These are phyloP conservation scores for Clarias pachynema DNA, from an alignment of 2,797 vertebrate species.

Conservation along the genomic window DNA sequence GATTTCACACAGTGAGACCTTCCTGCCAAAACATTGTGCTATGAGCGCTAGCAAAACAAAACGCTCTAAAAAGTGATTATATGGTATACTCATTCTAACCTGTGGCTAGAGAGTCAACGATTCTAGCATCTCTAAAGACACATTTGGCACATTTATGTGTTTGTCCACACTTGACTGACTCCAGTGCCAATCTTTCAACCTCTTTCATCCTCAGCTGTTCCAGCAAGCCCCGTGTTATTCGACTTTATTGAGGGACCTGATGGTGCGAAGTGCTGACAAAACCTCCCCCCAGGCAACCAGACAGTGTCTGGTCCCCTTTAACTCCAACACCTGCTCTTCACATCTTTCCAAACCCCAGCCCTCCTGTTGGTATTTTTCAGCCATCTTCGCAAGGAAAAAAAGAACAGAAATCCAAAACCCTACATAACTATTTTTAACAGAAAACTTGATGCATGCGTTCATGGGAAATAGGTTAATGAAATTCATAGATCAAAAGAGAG, in stretches of 20 bases:
- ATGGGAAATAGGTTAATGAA: conserved; percentile 45
- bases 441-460: conserved; percentile 16
- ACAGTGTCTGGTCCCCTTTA: conserved; percentile 19
- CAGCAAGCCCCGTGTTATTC: conserved; percentile 31
- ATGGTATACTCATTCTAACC: conserved; percentile 6
- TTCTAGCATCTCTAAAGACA: neutral
- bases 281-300: conserved; percentile 5
- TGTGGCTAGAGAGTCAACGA: neutral
- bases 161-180: conserved; percentile 14
- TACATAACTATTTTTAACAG: neutral
- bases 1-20: conserved; percentile 38
- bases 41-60: conserved; percentile 22
- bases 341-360: neutral
- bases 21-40: conserved; percentile 36
- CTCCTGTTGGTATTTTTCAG: neutral
- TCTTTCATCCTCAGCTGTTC: conserved; percentile 36
- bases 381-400: neutral
- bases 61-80: conserved; percentile 12
- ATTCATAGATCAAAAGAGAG: conserved; percentile 43
- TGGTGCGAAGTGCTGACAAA: conserved; percentile 7
- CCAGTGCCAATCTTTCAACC: conserved; percentile 8
- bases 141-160: conserved; percentile 29
- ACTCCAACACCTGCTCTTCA: conserved; percentile 45
- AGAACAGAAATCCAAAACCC: neutral
- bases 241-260: conserved; percentile 39